These are phyloP conservation scores for Automeris io DNA, from an alignment of 2,888 invertebrate species.

Conservation along the genomic window DNA sequence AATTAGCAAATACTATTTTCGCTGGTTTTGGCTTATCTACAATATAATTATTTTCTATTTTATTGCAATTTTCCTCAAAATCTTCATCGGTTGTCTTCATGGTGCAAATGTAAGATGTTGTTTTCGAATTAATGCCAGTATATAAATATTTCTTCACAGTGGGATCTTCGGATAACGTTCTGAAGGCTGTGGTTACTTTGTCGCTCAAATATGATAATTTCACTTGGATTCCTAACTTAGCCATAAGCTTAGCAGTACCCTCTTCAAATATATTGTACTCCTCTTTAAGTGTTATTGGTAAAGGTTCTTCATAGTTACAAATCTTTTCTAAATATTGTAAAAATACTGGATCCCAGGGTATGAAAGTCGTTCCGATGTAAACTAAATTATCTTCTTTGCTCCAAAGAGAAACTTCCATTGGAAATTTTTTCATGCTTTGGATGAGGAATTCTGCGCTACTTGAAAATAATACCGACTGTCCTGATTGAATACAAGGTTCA, in stretches of 20 bases:
- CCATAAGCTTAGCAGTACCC: constrained; percentile 56
- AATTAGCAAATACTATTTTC: constrained; percentile 50
- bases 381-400: constrained; percentile 55
- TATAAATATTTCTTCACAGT: constrained; percentile 52
- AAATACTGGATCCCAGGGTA: constrained; percentile 60
- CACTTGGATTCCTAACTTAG: constrained; percentile 55
- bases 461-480: constrained; percentile 61
- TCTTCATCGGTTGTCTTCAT: constrained; percentile 60
- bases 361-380: constrained; percentile 45
- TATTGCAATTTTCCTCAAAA: constrained; percentile 50
- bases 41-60: constrained; percentile 43
- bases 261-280: constrained; percentile 67
- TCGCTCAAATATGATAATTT: constrained; percentile 53
- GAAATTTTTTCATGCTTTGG: constrained; percentile 53
- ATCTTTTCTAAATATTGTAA: constrained; percentile 43
- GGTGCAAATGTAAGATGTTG: constrained; percentile 62
- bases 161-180: constrained; percentile 63
- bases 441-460: constrained; percentile 56
- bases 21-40: constrained; percentile 39
- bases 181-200: constrained; percentile 54
- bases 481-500: constrained; percentile 59
- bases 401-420: constrained; percentile 59
- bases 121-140: constrained; percentile 63
- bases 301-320: constrained; percentile 31
- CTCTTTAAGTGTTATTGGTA: constrained; percentile 46